phyloP scores from a whole-genome alignment of 2,888 invertebrate species.

The Mesorhabditis belari region DNA sequence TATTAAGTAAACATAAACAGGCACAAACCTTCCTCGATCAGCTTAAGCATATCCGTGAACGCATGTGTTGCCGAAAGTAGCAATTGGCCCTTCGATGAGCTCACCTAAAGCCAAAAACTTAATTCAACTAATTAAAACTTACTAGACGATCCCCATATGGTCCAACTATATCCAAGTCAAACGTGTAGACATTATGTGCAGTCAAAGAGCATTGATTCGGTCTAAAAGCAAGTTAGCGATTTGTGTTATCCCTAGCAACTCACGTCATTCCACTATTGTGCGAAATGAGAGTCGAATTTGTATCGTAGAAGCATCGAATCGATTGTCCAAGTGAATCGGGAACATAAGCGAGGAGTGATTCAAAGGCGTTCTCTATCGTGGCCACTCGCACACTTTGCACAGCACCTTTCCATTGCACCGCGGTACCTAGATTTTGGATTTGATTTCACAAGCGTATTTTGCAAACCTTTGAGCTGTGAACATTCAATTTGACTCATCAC shows the following conservation, averaged over 20 bases:
- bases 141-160: constrained; percentile 41
- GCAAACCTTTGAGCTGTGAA: constrained; percentile 40
- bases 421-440: too few relatives aligned
- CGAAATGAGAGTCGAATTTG: constrained; percentile 11
- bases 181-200: constrained; percentile 42
- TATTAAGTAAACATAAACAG: too few relatives aligned
- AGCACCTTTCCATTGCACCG: constrained; percentile 38
- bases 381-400: constrained; percentile 38
- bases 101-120: constrained; percentile 3
- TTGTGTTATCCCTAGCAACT: too few relatives aligned
- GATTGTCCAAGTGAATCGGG: constrained; percentile 39
- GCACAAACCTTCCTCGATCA: constrained; percentile 42
- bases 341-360: constrained; percentile 41
- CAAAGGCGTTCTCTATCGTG: constrained; percentile 43
- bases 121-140: background rate
- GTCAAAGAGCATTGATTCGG: constrained; percentile 36
- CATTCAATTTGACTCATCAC: constrained; percentile 29
- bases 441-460: too few relatives aligned
- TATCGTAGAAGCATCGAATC: constrained; percentile 46
- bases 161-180: constrained; percentile 43
- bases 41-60: constrained; percentile 30
- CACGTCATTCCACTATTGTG: constrained; percentile 6
- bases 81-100: constrained; percentile 37
- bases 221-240: too few relatives aligned
- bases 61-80: constrained; percentile 30